These are phyloP conservation scores for Vultur gryphus DNA, from an alignment of 2,797 vertebrate genomes.

Conservation along the genomic window DNA sequence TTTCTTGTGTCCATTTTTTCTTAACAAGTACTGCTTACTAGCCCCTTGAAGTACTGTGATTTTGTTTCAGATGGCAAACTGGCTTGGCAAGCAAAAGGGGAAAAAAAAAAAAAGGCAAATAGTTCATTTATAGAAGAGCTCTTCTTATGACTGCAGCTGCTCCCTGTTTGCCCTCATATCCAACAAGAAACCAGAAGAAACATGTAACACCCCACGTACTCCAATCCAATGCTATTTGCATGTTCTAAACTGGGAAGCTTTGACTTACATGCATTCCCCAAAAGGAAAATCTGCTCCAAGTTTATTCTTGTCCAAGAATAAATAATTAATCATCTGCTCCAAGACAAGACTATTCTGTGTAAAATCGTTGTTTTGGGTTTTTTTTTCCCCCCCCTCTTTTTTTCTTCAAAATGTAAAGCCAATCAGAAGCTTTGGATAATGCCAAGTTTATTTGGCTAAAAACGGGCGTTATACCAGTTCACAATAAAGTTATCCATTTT, in stretches of 20 bases:
- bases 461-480: background rate
- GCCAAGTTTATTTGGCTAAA: background rate
- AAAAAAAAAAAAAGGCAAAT: background rate
- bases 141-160: background rate
- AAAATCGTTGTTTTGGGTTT: background rate
- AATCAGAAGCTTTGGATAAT: background rate
- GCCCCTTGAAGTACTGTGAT: background rate
- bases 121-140: background rate
- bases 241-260: background rate
- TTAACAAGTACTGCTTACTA: background rate
- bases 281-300: slow-evolving; percentile 26
- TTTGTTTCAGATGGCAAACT: background rate
- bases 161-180: background rate
- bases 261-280: background rate
- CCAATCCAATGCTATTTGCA: background rate
- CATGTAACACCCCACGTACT: background rate
- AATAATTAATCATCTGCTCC: slow-evolving; percentile 35
- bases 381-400: no score
- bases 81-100: background rate
- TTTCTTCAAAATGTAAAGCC: background rate
- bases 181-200: background rate
- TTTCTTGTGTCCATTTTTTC: background rate
- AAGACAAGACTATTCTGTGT: background rate
- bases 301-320: slow-evolving; percentile 35
- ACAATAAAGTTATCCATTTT: background rate